Evolutionary conservation across 1,140 invertebrate species (phyloP).

Genomic region (Hylaeus volcanicus): DNA sequence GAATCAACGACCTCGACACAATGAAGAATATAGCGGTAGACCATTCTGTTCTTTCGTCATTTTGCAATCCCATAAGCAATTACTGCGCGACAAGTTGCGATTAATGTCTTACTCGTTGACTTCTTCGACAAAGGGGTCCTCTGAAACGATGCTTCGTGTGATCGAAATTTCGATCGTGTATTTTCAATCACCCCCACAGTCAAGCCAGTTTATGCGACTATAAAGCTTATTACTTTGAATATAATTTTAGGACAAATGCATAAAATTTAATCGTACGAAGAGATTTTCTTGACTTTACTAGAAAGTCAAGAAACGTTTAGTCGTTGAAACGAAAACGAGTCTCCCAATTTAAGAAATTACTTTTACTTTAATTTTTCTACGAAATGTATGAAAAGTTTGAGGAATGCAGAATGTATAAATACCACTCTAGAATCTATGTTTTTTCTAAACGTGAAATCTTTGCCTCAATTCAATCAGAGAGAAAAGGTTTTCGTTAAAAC

Average conservation of each 20-base stretch:
- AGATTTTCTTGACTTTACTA: no score
- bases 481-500: background rate
- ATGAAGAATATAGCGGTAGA: no score
- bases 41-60: background rate
- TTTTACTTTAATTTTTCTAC: background rate
- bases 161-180: slow-evolving; percentile 6
- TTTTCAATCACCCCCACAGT: background rate
- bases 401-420: no score
- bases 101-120: background rate
- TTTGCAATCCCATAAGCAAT: background rate
- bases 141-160: background rate
- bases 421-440: background rate
- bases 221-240: no score
- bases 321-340: no score
- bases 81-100: background rate
- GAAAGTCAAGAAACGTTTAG: no score
- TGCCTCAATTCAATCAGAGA: slow-evolving; percentile 18
- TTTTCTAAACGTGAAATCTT: background rate
- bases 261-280: background rate
- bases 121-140: background rate
- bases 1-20: background rate
- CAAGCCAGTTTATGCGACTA: no score
- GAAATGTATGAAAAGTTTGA: background rate
- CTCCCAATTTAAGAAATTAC: background rate
- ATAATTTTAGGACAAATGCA: background rate